Base-by-base conservation (phyloP, 1,140 invertebrate genomes). In the Thaumatotibia leucotreta region DNA sequence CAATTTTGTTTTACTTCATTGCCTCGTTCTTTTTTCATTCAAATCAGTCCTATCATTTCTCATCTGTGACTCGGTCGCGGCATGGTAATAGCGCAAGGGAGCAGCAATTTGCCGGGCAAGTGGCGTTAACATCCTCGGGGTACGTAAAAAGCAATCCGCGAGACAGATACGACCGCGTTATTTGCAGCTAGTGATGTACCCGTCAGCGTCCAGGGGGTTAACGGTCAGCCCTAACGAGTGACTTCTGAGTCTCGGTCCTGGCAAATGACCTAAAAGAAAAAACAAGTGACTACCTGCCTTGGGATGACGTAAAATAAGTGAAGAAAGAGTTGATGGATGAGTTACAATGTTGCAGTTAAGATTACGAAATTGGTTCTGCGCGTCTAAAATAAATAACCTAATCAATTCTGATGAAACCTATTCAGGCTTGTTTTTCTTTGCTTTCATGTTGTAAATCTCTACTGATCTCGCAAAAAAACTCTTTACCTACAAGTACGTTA, bases 81-180 rank as follows among this genome's bases (percentile, higher is more conserved):
- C 27, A 61, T 61, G 22, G 35, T 67, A 71, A 67, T 69, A 69
- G 62, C 24, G 52, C 66, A 52, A 63, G 39, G 24, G 45, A 17
- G 31, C 45, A 58, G 61, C 24, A 49, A 66, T 75, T 68, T 67
- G 70, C 67, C 69, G 29, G 61, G 9, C 64, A 64, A 64, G 39
- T 64, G 62, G 58, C 65, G 64, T 24, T 65, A 32, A 62, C 54
- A 39, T 58, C 50, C 39, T 32, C 23, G 68, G 50, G 67, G 69
- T 67, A 64, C 35, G 69, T 71, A 74, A 74, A 69, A 49, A 67
- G 63, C 63, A 72, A 63, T 70, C 49, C 35, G 23, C 22, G 33
- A 17, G 68, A 70, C 66, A 70, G 50, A 68, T 70, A 74, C 24
- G 63, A 39, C 22, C 35, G 23, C 49, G 64, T 70, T 66, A 66